Evolutionary conservation across 2,888 invertebrate species (phyloP).

Genomic region (Synanthedon andrenaeformis): DNA sequence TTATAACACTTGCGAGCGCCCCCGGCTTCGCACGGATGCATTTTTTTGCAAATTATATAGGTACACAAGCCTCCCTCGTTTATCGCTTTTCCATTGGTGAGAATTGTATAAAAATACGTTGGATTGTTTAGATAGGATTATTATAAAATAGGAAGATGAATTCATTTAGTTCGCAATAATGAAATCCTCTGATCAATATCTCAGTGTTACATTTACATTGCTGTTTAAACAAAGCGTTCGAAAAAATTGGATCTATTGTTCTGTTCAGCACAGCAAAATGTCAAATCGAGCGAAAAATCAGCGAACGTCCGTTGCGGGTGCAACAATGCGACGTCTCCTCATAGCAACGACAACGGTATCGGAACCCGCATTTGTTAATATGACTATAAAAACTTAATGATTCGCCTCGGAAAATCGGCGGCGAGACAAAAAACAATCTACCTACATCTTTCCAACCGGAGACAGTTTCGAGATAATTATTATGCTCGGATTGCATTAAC

Average conservation of each 20-base stretch:
- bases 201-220: conserved; percentile 17
- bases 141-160: not conserved
- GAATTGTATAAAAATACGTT: too few species aligned
- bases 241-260: conserved; percentile 29
- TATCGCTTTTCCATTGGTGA: too few species aligned
- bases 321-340: conserved; percentile 8
- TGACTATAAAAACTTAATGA: conserved; percentile 18
- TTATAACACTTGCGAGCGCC: too few species aligned
- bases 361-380: conserved; percentile 27
- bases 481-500: not conserved
- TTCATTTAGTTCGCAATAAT: conserved; percentile 1
- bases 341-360: conserved; percentile 27
- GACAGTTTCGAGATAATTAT: not conserved
- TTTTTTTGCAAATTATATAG: too few species aligned
- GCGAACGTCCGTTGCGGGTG: conserved; percentile 13
- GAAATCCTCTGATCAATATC: conserved; percentile 16
- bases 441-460: conserved; percentile 7
- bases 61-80: too few species aligned
- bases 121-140: too few species aligned
- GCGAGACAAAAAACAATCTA: conserved; percentile 11
- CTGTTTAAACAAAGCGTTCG: conserved; percentile 20
- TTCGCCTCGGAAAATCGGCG: conserved; percentile 17
- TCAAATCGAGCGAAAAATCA: conserved; percentile 26
- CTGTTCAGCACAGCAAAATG: conserved; percentile 21
- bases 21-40: too few species aligned